A percentile compares a stretch with the other conserved stretches of the same genome.
Conservation (phyloP, 2,797 vertebrate species). For the Geotrypetes seraphini region DNA sequence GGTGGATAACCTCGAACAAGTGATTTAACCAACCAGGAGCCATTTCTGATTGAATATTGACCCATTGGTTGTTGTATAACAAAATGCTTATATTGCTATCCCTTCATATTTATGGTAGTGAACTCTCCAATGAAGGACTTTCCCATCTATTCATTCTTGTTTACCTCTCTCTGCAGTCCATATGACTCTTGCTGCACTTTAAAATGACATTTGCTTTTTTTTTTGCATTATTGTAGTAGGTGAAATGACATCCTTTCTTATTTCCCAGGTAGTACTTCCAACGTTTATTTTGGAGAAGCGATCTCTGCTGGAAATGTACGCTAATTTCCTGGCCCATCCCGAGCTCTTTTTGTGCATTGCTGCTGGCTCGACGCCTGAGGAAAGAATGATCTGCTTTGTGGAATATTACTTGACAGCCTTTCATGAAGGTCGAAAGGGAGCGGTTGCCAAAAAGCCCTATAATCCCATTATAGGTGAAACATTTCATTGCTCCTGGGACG, state of each 20-base stretch:
- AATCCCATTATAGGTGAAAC: conserved; percentile 89
- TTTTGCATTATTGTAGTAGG: neutral
- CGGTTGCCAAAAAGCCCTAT: conserved; percentile 91
- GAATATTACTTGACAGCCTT: conserved; percentile 93
- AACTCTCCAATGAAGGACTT: too few relatives aligned
- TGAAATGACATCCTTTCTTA: conserved; percentile 23
- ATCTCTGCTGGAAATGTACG: conserved; percentile 92
- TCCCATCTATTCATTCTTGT: too few relatives aligned
- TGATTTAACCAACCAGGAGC: too few relatives aligned
- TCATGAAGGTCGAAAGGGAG: conserved; percentile 84
- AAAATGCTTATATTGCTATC: too few relatives aligned
- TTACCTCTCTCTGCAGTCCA: too few relatives aligned
- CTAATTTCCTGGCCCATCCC: conserved; percentile 91
- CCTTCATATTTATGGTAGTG: too few relatives aligned
- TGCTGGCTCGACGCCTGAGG: conserved; percentile 70
- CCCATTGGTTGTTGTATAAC: too few relatives aligned
- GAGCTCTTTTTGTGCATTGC: conserved; percentile 85
- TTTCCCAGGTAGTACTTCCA: conserved; percentile 77
- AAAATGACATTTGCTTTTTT: too few relatives aligned
- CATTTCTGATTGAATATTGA: too few relatives aligned
- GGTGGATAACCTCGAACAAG: too few relatives aligned
- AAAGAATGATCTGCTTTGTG: conserved; percentile 80
- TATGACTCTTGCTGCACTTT: too few relatives aligned
- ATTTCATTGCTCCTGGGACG: conserved; percentile 90
- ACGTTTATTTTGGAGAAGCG: conserved; percentile 93